Conservation (phyloP, 1,140 invertebrate species). For the Solenopsis invicta region DNA sequence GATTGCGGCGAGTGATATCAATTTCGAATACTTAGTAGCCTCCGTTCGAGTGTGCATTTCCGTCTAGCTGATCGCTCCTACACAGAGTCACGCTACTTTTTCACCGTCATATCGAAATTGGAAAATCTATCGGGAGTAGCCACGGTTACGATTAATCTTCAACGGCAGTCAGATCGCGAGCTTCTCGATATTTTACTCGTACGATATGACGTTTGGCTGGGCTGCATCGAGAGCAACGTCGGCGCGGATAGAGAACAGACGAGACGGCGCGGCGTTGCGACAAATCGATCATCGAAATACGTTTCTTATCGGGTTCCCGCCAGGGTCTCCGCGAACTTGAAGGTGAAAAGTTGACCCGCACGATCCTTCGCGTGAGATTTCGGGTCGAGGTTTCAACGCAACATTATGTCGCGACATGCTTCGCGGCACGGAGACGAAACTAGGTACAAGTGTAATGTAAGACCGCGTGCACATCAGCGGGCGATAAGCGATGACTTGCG, state of each 20-base stretch:
- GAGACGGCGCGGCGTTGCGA: constrained; percentile 49
- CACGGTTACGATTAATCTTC: constrained; percentile 70
- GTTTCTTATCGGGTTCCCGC: constrained; percentile 60
- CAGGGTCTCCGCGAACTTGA: constrained; percentile 48
- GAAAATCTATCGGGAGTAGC: constrained; percentile 68
- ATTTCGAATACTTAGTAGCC: constrained; percentile 49
- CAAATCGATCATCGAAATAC: constrained; percentile 72
- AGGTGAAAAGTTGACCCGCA: constrained; percentile 70
- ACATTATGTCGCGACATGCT: constrained; percentile 57
- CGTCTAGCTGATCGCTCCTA: constrained; percentile 32
- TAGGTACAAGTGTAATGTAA: constrained; percentile 49
- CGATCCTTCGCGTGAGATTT: constrained; percentile 80
- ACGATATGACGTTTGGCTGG: constrained; percentile 4
- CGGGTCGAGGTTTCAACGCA: constrained; percentile 29
- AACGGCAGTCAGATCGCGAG: constrained; percentile 20
- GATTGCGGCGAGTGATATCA: constrained; percentile 33
- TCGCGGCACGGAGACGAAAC: constrained; percentile 20
- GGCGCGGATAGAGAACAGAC: constrained; percentile 32
- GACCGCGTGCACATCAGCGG: constrained; percentile 18
- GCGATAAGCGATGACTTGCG: constrained; percentile 30
- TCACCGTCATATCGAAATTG: constrained; percentile 57
- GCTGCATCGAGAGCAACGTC: constrained; percentile 10
- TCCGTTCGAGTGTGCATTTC: constrained; percentile 28
- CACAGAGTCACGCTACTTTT: constrained; percentile 60
- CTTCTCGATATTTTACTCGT: constrained; percentile 66